Conservation (phyloP, 1,140 invertebrate genomes). For the Drosophila nasuta region DNA sequence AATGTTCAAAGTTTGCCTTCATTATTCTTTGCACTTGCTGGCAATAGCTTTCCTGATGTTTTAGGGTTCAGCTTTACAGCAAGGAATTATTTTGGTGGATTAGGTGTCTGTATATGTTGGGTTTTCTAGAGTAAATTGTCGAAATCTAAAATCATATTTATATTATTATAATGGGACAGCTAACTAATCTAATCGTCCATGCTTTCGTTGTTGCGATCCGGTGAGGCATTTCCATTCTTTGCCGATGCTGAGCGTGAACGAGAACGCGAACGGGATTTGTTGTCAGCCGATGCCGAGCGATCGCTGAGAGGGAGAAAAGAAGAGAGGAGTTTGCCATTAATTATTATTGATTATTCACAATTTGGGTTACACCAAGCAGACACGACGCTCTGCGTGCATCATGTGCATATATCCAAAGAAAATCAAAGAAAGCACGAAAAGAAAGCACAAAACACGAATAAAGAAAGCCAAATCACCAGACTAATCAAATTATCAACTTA, state of each 20-base stretch:
- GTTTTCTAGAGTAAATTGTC: slow-evolving; percentile 67
- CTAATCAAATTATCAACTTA: slow-evolving; percentile 49
- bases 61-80: not conserved
- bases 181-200: slow-evolving; percentile 83
- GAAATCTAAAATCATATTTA: slow-evolving; percentile 73
- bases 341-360: slow-evolving; percentile 37
- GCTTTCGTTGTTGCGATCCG: slow-evolving; percentile 79
- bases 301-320: slow-evolving; percentile 82
- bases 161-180: slow-evolving; percentile 74
- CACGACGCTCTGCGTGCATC: slow-evolving; percentile 52
- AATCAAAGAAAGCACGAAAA: slow-evolving; percentile 76
- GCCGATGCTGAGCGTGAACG: slow-evolving; percentile 79
- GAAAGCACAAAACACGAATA: slow-evolving; percentile 21
- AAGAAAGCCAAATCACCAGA: slow-evolving; percentile 23
- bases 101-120: slow-evolving; percentile 62
- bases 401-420: slow-evolving; percentile 66
- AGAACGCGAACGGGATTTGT: slow-evolving; percentile 85
- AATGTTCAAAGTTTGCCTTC: slow-evolving; percentile 15
- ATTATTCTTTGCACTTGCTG: slow-evolving; percentile 4
- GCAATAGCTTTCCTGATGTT: too few species aligned
- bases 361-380: slow-evolving; percentile 45
- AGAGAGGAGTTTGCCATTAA: slow-evolving; percentile 20
- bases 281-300: slow-evolving; percentile 84
- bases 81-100: slow-evolving; percentile 42
- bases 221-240: slow-evolving; percentile 85